These are phyloP conservation scores for Albula goreensis DNA, from an alignment of 2,113 vertebrate genomes.

Conservation along the genomic window DNA sequence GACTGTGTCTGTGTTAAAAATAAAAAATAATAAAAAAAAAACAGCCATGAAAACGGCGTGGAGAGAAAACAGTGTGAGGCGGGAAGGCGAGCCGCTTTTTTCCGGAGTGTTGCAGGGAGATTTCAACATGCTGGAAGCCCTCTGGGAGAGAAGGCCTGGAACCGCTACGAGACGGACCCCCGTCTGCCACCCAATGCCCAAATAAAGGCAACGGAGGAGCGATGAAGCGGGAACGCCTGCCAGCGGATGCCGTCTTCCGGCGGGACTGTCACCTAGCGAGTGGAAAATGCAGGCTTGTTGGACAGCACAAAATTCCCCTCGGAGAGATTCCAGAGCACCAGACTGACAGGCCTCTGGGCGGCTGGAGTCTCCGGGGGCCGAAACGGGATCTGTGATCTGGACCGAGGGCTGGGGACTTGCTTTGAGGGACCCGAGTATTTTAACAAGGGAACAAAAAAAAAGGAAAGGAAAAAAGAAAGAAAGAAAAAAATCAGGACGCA, in stretches of 20 bases:
- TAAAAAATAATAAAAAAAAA: background rate
- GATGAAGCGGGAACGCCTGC: background rate
- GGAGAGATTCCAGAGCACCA: constrained; percentile 5
- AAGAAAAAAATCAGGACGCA: constrained; percentile 37
- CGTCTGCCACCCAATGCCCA: constrained; percentile 55
- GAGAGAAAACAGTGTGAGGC: background rate
- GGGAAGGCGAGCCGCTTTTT: background rate
- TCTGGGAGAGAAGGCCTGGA: constrained; percentile 46
- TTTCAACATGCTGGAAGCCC: background rate
- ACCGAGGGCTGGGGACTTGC: constrained; percentile 16
- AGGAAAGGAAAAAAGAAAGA: constrained; percentile 20
- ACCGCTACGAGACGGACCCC: constrained; percentile 20
- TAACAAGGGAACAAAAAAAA: constrained; percentile 14
- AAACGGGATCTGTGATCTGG: background rate
- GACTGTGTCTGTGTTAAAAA: too few species aligned
- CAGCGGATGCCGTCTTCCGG: background rate
- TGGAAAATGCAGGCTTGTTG: background rate
- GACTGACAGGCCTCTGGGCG: background rate
- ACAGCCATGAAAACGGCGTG: background rate
- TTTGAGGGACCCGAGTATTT: constrained; percentile 2
- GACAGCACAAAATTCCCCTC: background rate
- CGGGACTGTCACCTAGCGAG: background rate
- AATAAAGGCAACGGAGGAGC: constrained; percentile 58
- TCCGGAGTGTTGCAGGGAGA: constrained; percentile 4
- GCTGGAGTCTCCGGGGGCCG: background rate